Percentiles rank a stretch among this genome's conserved stretches.
Conservation (phyloP, 1,140 invertebrate genomes). For the Nasonia giraulti region DNA sequence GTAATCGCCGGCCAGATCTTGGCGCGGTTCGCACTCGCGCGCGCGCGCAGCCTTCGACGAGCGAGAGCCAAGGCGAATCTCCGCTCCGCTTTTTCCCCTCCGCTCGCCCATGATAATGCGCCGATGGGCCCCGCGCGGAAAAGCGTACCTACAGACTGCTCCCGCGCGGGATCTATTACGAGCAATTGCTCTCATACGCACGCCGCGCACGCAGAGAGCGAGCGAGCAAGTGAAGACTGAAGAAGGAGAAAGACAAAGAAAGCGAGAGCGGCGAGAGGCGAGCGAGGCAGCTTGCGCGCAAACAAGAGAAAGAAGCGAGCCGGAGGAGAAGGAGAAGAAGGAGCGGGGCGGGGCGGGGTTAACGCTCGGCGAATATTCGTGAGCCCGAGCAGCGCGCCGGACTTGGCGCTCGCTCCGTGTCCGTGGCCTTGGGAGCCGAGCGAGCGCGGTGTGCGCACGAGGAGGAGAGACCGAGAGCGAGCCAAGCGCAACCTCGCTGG, state of each 20-base stretch:
- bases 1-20: constrained; percentile 34
- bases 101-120: too few relatives aligned
- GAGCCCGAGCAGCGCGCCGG: constrained; percentile 42
- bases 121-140: background rate
- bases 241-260: constrained; percentile 6
- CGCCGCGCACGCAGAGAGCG: background rate
- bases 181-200: background rate
- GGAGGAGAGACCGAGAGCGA: constrained; percentile 30
- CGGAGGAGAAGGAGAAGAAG: constrained; percentile 3
- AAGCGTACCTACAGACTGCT: background rate
- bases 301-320: background rate
- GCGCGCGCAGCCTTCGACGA: background rate
- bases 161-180: background rate
- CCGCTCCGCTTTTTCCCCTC: background rate
- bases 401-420: constrained; percentile 37
- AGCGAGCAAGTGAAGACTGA: background rate
- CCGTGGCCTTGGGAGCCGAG: constrained; percentile 25
- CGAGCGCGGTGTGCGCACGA: background rate
- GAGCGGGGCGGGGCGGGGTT: constrained; percentile 55
- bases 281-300: background rate
- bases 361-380: constrained; percentile 59
- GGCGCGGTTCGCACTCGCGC: constrained; percentile 16
- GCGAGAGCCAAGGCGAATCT: background rate
- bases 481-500: constrained; percentile 61
- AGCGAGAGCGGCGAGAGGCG: background rate